A percentile compares a stretch with the other conserved stretches of the same genome.
Evolutionary conservation across 2,797 vertebrate species (phyloP).

Genomic region (Emys orbicularis): DNA sequence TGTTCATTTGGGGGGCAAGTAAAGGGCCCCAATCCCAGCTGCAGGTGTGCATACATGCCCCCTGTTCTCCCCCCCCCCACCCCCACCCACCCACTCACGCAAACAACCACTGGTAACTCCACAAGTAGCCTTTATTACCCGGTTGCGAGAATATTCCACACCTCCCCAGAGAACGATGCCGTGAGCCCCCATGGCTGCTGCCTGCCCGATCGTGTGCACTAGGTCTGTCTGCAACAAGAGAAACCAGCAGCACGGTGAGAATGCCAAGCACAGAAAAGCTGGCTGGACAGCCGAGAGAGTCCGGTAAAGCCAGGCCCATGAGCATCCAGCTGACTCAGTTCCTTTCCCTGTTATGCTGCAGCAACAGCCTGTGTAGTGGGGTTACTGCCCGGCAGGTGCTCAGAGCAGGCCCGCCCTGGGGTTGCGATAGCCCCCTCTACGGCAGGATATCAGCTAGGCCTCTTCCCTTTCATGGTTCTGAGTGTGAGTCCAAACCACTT

Average conservation of each 20-base stretch:
- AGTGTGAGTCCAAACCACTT: background rate
- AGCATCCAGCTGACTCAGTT: no score
- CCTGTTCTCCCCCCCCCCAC: background rate
- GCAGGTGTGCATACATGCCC: background rate
- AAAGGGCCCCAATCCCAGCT: background rate
- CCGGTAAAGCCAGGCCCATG: background rate
- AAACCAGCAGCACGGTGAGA: background rate
- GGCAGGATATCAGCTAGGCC: background rate
- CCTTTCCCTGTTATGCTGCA: background rate
- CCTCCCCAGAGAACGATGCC: conserved; percentile 69
- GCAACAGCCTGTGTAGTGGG: background rate
- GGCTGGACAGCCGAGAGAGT: background rate
- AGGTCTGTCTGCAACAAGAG: conserved; percentile 82
- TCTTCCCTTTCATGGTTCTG: background rate
- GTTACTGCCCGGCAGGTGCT: background rate
- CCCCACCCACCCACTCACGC: rapidly evolving
- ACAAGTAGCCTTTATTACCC: background rate
- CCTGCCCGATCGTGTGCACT: conserved; percentile 89
- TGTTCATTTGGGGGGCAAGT: background rate
- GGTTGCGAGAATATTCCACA: conserved; percentile 40
- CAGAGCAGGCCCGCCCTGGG: background rate
- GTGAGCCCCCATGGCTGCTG: conserved; percentile 84
- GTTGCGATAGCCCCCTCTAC: no score
- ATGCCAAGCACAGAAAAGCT: background rate
- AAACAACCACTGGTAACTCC: background rate